Conservation (phyloP, 1,140 invertebrate genomes). For the Neelides sp. region DNA sequence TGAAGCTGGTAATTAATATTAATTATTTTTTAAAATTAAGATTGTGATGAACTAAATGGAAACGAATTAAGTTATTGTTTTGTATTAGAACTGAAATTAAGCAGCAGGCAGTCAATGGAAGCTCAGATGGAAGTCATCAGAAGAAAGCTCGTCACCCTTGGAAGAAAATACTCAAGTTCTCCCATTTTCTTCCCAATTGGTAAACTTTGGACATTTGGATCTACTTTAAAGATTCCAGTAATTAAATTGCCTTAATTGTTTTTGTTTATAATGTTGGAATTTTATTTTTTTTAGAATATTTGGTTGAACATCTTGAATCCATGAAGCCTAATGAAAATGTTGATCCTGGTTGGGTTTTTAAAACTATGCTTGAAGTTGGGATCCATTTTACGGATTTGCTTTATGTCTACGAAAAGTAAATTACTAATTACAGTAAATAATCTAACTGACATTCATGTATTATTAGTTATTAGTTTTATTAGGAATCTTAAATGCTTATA, state of each 20-base stretch:
- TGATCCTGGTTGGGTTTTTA: conserved; percentile 26
- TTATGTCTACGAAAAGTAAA: conserved; percentile 22
- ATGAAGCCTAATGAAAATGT: conserved; percentile 27
- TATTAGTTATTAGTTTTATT: neutral
- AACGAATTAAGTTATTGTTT: conserved; percentile 1
- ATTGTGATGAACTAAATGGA: neutral
- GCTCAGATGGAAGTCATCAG: conserved; percentile 35
- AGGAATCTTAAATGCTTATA: neutral
- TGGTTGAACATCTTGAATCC: conserved; percentile 28
- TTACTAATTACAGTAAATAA: neutral
- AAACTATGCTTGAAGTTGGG: conserved; percentile 27
- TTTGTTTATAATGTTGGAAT: neutral
- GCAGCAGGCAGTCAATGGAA: conserved; percentile 16
- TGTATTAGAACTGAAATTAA: conserved; percentile 25
- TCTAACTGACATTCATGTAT: neutral
- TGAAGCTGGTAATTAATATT: conserved; percentile 38
- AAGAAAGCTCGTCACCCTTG: conserved; percentile 38
- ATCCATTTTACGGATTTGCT: conserved; percentile 23
- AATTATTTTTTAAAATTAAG: neutral
- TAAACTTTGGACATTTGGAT: conserved; percentile 29
- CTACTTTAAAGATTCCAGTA: neutral
- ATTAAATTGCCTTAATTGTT: conserved; percentile 1
- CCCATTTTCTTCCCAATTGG: conserved; percentile 44
- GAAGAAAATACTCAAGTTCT: conserved; percentile 38
- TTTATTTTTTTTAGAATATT: conserved; percentile 17